Percentiles rank a stretch among this genome's conserved stretches.
phyloP scores from a whole-genome alignment of 2,797 vertebrate genomes.

The Cyprinodon diabolis region DNA sequence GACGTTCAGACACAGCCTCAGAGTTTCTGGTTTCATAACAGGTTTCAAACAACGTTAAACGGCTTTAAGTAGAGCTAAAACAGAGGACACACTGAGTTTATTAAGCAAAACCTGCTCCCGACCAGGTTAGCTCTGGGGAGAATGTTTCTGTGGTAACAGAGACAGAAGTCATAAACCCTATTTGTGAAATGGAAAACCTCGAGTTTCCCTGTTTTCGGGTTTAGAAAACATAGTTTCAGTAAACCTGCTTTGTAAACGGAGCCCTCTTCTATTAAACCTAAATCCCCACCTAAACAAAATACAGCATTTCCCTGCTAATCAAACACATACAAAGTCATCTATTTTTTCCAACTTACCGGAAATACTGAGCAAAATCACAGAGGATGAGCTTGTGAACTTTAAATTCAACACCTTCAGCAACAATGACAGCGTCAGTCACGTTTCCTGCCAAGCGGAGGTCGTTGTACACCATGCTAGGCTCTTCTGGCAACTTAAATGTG shows the following conservation, averaged over 20 bases:
- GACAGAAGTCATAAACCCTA: not conserved
- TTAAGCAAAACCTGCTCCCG: too few relatives aligned
- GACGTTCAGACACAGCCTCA: too few relatives aligned
- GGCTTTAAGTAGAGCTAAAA: too few relatives aligned
- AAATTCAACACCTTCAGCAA: slow-evolving; percentile 17
- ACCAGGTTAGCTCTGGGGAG: too few relatives aligned
- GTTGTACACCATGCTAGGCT: slow-evolving; percentile 10
- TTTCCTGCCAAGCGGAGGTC: slow-evolving; percentile 23
- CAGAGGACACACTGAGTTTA: too few relatives aligned
- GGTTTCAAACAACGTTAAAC: too few relatives aligned
- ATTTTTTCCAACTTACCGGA: slow-evolving; percentile 22
- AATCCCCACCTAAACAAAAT: not conserved
- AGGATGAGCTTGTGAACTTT: slow-evolving; percentile 29
- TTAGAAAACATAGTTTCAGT: too few relatives aligned
- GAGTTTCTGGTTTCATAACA: too few relatives aligned
- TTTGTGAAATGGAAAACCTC: not conserved
- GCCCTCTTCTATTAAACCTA: not conserved
- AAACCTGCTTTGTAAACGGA: not conserved
- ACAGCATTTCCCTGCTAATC: not conserved
- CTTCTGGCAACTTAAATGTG: not conserved
- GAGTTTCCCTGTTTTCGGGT: too few relatives aligned
- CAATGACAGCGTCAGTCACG: slow-evolving; percentile 24
- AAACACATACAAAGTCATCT: not conserved
- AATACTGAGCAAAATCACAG: slow-evolving; percentile 33
- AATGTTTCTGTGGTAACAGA: too few relatives aligned